Percentiles rank a stretch among this genome's conserved stretches.
Conservation (phyloP, 2,888 invertebrate genomes). For the Prostheceraeus crozeri region DNA sequence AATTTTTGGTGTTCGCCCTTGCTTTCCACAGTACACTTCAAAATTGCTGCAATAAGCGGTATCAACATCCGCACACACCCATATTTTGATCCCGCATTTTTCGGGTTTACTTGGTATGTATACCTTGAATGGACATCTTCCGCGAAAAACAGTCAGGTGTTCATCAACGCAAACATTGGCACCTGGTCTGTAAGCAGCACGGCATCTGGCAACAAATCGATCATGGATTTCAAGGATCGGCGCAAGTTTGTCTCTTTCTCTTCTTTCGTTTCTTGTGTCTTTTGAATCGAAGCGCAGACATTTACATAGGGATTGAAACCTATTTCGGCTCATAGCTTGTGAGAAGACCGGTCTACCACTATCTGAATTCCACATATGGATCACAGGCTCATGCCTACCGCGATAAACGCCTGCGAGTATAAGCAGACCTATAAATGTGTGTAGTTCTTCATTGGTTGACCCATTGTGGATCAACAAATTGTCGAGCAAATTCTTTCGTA, state of each 20-base stretch:
- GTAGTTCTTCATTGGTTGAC: no score
- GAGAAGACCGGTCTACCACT: no score
- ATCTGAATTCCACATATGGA: no score
- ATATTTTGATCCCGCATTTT: conserved; percentile 15
- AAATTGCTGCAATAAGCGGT: neutral
- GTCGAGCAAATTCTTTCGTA: no score
- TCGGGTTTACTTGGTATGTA: conserved; percentile 9
- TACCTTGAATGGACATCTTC: conserved; percentile 1
- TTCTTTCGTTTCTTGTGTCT: neutral
- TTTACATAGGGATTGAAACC: neutral
- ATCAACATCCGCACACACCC: conserved; percentile 8
- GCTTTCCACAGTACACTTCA: neutral
- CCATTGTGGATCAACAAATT: no score
- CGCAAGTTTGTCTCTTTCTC: neutral
- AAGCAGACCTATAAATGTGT: no score
- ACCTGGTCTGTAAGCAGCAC: neutral
- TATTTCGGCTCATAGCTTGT: neutral
- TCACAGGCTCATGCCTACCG: no score
- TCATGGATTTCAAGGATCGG: neutral
- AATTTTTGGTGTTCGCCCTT: neutral
- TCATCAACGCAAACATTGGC: conserved; percentile 3
- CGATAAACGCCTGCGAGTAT: no score
- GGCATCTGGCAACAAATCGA: neutral
- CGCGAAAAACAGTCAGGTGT: neutral
- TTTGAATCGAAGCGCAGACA: conserved; percentile 4